Conservation (phyloP, 2,888 invertebrate genomes). For the Stegana nigrithorax region DNA sequence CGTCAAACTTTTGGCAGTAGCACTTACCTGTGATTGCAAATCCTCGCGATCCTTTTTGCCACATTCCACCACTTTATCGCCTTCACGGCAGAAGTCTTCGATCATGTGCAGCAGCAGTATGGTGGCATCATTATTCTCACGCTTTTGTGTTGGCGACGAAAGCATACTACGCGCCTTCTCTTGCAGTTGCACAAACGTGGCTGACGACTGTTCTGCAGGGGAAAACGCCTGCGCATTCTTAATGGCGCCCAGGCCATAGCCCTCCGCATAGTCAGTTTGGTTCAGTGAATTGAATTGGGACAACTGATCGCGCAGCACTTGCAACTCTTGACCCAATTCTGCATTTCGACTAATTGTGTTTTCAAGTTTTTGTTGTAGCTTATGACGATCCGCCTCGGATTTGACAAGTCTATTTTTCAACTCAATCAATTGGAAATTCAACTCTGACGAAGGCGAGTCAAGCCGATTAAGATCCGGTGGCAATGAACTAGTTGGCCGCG, state of each 20-base stretch:
- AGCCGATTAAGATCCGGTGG: conserved; percentile 63
- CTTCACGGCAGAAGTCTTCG: conserved; percentile 74
- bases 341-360: conserved; percentile 73
- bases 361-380: conserved; percentile 74
- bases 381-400: conserved; percentile 66
- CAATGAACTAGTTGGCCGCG: conserved; percentile 48
- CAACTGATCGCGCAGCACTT: conserved; percentile 66
- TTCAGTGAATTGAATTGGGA: conserved; percentile 67
- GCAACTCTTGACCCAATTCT: conserved; percentile 70
- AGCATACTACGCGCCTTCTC: conserved; percentile 65
- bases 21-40: conserved; percentile 78
- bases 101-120: conserved; percentile 71
- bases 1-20: not conserved
- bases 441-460: conserved; percentile 61
- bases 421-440: conserved; percentile 72
- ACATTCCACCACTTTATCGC: conserved; percentile 74
- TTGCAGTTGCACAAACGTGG: conserved; percentile 64
- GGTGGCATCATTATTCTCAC: conserved; percentile 50
- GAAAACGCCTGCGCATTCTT: conserved; percentile 54
- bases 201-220: conserved; percentile 48
- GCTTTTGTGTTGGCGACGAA: conserved; percentile 55
- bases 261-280: conserved; percentile 72
- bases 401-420: conserved; percentile 69
- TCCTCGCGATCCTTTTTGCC: conserved; percentile 78
- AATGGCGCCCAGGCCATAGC: conserved; percentile 67